Evolutionary conservation across 2,888 invertebrate species (phyloP), one percentile per base, ranked within the genome.

Genomic region (Macrophya annulata): DNA sequence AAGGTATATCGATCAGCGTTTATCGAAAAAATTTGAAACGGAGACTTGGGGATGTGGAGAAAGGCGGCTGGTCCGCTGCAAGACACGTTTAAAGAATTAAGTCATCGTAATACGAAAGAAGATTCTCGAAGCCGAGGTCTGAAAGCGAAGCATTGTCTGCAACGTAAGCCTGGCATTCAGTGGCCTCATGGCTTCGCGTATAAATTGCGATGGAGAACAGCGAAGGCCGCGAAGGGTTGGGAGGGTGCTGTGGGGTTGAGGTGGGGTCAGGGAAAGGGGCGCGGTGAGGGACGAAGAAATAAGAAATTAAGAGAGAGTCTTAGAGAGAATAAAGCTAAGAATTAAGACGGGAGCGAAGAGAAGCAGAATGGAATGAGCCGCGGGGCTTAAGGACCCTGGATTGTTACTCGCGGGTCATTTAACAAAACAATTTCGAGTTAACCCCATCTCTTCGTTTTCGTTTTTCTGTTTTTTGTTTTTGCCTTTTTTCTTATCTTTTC

Each of bases 391-490:
- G 92, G 92, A 92, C 92, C 92, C 90, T 89, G 88, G 92, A 93
- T 93, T 93, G 93, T 93, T 93, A 93, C 93, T 93, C 91, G 92
- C 93, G 93, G 92, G 93, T 93, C 93, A 93, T 93, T 93, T 93
- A 93, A 93, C 93, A 93, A 93, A 93, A 93, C 93, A 93, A 93
- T 93, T 93, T 93, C 93, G 93, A 92, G 93, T 93, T 93, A 93
- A 93, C 93, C 92, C 93, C 93, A 93, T 93, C 91, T 86, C 85
- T 85, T 88, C 90, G 90, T 91, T 92, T 92, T 89, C 91, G 90
- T 91, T 88, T 88, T 89, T 85, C 86, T 85, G 9, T 68, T 21
- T 83, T 48, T 37, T 65, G 15, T 45, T 48, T 6, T 65, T 17
- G n/a, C 74, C 45, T 17, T 74, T 21, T 48, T 45, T n/a, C n/a